Evolutionary conservation across 2,888 invertebrate genomes (phyloP).

Genomic region (Nomada ruficornis): DNA sequence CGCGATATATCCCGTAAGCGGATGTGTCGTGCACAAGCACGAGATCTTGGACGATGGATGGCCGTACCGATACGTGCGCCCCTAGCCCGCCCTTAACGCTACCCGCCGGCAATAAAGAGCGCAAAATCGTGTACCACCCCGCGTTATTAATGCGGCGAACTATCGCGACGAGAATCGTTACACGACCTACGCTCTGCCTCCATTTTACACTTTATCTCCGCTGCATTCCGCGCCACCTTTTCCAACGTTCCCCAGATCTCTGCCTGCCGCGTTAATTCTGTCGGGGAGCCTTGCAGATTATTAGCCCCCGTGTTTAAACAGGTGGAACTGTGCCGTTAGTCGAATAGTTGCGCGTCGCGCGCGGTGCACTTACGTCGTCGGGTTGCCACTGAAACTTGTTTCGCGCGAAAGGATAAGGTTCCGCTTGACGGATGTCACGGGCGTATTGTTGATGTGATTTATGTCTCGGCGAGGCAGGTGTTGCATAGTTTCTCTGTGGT

Average conservation of each 20-base stretch:
- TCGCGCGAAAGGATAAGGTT: neutral
- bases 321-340: too few species aligned
- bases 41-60: slow-evolving; percentile 72
- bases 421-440: neutral
- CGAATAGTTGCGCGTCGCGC: too few species aligned
- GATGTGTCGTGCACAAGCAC: slow-evolving; percentile 72
- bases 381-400: neutral
- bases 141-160: slow-evolving; percentile 72
- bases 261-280: slow-evolving; percentile 45
- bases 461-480: too few species aligned
- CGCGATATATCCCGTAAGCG: slow-evolving; percentile 76
- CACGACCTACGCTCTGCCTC: slow-evolving; percentile 42
- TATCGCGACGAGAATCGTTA: slow-evolving; percentile 68
- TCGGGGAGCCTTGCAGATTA: slow-evolving; percentile 50
- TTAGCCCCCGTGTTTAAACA: slow-evolving; percentile 4
- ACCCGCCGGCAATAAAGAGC: slow-evolving; percentile 70
- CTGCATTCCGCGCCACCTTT: slow-evolving; percentile 7
- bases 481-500: too few species aligned
- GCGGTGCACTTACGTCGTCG: too few species aligned
- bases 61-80: slow-evolving; percentile 62
- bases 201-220: slow-evolving; percentile 10
- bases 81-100: slow-evolving; percentile 62
- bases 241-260: neutral
- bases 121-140: slow-evolving; percentile 69
- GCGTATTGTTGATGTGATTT: neutral